Conservation (phyloP, 2,888 invertebrate species). For the Pocota personata region DNA sequence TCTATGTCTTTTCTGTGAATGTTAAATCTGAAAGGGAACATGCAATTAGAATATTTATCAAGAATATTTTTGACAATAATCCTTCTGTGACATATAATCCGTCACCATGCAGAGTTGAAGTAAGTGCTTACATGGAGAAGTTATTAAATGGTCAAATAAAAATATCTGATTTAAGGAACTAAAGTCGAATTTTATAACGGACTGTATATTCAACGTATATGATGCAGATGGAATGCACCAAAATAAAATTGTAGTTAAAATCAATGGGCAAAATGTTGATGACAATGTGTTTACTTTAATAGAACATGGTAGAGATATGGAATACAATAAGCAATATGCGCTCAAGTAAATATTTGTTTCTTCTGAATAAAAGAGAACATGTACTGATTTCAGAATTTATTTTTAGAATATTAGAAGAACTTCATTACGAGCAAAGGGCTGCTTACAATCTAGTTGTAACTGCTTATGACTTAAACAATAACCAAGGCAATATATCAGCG, state of each 20-base stretch:
- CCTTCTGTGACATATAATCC: conserved; percentile 83
- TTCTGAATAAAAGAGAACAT: not conserved
- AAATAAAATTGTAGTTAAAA: conserved; percentile 82
- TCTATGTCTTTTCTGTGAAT: conserved; percentile 82
- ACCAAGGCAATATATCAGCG: conserved; percentile 80
- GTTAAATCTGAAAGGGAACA: conserved; percentile 76
- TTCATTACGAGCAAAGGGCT: conserved; percentile 83
- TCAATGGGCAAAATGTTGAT: conserved; percentile 82
- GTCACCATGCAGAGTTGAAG: conserved; percentile 83
- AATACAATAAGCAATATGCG: conserved; percentile 77
- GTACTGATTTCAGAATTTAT: not conserved
- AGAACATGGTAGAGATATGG: conserved; percentile 77
- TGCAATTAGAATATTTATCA: conserved; percentile 77
- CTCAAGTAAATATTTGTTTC: conserved; percentile 81
- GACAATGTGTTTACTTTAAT: conserved; percentile 82
- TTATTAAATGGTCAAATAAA: not conserved
- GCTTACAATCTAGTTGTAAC: conserved; percentile 85
- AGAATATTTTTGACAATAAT: conserved; percentile 84
- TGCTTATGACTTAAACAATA: conserved; percentile 83
- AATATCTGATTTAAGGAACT: conserved; percentile 80
- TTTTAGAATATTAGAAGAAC: conserved; percentile 74
- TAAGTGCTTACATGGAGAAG: conserved; percentile 78
- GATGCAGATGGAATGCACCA: conserved; percentile 78
- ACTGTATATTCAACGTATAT: conserved; percentile 79
- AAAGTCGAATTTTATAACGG: conserved; percentile 65